A percentile compares a stretch with the other conserved stretches of the same genome.
Evolutionary conservation across 2,797 vertebrate species (phyloP).

Genomic region (Phrynocephalus forsythii): DNA sequence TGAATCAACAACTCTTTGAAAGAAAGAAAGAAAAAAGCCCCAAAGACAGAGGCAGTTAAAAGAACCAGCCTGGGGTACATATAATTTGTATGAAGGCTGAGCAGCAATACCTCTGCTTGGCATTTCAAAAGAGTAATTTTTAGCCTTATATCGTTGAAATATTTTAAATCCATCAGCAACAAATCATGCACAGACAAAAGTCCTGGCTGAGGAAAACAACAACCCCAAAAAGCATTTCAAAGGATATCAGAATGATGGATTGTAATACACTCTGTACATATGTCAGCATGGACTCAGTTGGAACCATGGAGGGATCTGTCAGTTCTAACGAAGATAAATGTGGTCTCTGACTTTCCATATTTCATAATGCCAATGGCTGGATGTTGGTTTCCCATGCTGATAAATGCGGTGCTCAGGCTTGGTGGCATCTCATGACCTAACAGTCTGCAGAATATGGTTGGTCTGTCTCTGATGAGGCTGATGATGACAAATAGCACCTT

Average conservation of each 20-base stretch:
- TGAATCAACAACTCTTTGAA: background rate
- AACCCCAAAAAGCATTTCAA: slow-evolving; percentile 58
- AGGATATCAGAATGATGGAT: slow-evolving; percentile 59
- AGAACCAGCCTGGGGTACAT: background rate
- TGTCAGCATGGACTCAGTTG: slow-evolving; percentile 59
- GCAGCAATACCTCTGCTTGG: background rate
- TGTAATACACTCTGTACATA: slow-evolving; percentile 55
- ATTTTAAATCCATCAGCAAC: slow-evolving; percentile 7
- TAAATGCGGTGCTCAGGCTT: slow-evolving; percentile 75
- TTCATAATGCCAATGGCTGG: slow-evolving; percentile 57
- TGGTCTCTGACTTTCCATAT: slow-evolving; percentile 56
- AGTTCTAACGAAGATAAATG: slow-evolving; percentile 78
- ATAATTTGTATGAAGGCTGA: slow-evolving; percentile 18
- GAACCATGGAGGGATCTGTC: slow-evolving; percentile 64
- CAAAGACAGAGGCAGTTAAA: background rate
- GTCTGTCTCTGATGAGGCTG: slow-evolving; percentile 72
- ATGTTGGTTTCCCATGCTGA: slow-evolving; percentile 72
- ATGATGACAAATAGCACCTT: slow-evolving; percentile 71
- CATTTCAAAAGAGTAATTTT: slow-evolving; percentile 32
- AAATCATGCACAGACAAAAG: background rate
- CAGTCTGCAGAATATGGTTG: slow-evolving; percentile 65
- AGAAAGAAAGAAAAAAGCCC: background rate
- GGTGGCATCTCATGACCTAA: slow-evolving; percentile 73
- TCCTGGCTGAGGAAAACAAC: slow-evolving; percentile 30
- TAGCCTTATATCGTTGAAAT: slow-evolving; percentile 8